These are phyloP conservation scores for Drosophila sp. DNA, from an alignment of 1,140 invertebrate genomes.

Conservation along the genomic window DNA sequence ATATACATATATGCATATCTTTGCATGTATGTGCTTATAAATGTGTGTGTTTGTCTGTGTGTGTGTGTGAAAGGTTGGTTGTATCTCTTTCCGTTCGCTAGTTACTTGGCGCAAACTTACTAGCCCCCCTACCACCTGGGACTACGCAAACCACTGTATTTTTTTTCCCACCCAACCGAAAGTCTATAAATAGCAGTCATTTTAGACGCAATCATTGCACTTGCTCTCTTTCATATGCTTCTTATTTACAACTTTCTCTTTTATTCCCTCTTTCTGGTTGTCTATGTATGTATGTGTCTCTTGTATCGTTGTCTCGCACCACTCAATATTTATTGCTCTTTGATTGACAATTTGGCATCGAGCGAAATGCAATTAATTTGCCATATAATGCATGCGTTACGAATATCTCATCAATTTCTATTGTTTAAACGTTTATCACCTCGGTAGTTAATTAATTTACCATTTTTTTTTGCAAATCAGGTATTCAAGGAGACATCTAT, in stretches of 20 bases:
- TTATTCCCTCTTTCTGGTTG: slow-evolving; percentile 28
- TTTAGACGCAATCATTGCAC: slow-evolving; percentile 41
- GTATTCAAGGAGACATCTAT: slow-evolving; percentile 54
- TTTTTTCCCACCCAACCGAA: slow-evolving; percentile 14
- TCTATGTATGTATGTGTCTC: slow-evolving; percentile 18
- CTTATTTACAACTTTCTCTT: slow-evolving; percentile 15
- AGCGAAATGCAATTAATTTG: slow-evolving; percentile 69
- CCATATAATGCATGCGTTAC: slow-evolving; percentile 79
- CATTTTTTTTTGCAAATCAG: slow-evolving; percentile 62
- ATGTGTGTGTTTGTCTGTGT: slow-evolving; percentile 19
- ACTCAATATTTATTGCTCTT: slow-evolving; percentile 69
- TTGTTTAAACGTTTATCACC: slow-evolving; percentile 78
- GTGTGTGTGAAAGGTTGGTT: slow-evolving; percentile 43
- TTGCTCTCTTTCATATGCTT: slow-evolving; percentile 5
- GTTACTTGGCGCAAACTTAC: slow-evolving; percentile 54
- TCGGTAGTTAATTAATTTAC: slow-evolving; percentile 74
- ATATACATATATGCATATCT: slow-evolving; percentile 20
- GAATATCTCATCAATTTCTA: slow-evolving; percentile 77
- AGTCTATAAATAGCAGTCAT: slow-evolving; percentile 38
- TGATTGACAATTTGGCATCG: slow-evolving; percentile 72
- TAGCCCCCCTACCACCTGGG: not conserved
- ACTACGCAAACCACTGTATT: not conserved
- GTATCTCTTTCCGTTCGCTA: slow-evolving; percentile 56
- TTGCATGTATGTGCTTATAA: slow-evolving; percentile 19
- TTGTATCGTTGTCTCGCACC: slow-evolving; percentile 20